Conservation (phyloP, 2,797 vertebrate species). For the Scyliorhinus canicula region DNA sequence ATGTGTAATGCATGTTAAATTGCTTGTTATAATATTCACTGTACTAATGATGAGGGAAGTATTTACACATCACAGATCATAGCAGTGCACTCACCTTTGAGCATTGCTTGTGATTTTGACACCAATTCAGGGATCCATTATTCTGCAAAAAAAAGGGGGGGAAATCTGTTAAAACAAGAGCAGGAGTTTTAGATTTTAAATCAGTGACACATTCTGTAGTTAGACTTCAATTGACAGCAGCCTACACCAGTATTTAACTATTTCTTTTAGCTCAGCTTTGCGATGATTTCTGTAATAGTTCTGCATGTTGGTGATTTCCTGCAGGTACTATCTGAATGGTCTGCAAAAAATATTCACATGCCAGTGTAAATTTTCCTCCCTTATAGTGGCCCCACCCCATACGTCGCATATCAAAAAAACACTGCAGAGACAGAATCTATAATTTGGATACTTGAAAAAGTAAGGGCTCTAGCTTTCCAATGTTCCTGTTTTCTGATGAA, state of each 20-base stretch:
- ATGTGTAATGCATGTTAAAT: not conserved
- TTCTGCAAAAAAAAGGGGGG: slow-evolving; percentile 63
- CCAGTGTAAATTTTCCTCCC: not conserved
- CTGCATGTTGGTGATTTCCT: not conserved
- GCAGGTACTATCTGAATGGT: not conserved
- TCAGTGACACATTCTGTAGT: not conserved
- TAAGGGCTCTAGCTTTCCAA: not conserved
- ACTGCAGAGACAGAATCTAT: not conserved
- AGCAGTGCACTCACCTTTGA: slow-evolving; percentile 73
- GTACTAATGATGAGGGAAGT: not conserved
- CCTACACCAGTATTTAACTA: not conserved
- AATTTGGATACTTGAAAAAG: not conserved
- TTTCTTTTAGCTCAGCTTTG: not conserved
- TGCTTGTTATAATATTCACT: not conserved
- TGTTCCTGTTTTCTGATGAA: not conserved
- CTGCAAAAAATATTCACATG: not conserved
- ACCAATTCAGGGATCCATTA: slow-evolving; percentile 91
- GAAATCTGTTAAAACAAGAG: slow-evolving; percentile 15
- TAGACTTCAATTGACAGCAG: not conserved
- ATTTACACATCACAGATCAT: not conserved
- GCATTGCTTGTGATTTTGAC: slow-evolving; percentile 95
- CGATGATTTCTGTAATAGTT: not conserved
- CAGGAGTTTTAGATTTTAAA: not conserved
- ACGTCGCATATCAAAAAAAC: not conserved
- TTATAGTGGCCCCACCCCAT: not conserved